Evolutionary conservation across 2,797 vertebrate genomes (phyloP).

Genomic region (Anniella stebbinsi): DNA sequence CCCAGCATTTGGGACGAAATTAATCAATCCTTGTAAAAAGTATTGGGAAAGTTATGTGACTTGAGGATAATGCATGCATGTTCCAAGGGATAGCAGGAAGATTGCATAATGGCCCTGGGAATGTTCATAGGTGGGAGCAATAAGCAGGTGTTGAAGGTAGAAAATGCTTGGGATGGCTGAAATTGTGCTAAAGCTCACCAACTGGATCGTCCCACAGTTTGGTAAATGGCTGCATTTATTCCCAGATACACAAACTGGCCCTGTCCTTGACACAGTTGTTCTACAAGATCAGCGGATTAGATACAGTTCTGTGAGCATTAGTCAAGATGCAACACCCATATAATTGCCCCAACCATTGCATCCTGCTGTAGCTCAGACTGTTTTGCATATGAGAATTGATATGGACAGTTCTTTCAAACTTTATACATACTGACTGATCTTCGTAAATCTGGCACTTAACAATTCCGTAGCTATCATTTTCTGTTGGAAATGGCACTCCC

Average conservation of each 20-base stretch:
- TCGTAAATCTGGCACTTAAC: constrained; percentile 42
- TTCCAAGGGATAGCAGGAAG: constrained; percentile 35
- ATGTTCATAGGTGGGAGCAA: constrained; percentile 10
- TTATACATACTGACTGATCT: constrained; percentile 28
- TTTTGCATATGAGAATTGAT: constrained; percentile 32
- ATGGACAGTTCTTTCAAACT: constrained; percentile 28
- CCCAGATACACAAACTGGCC: background rate
- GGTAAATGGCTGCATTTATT: background rate
- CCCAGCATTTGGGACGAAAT: constrained; percentile 61
- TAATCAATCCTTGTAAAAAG: constrained; percentile 38
- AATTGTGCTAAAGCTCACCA: constrained; percentile 33
- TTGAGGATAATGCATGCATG: constrained; percentile 13
- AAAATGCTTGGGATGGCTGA: constrained; percentile 25
- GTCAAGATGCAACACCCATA: constrained; percentile 8
- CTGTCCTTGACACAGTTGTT: background rate
- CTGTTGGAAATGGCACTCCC: constrained; percentile 7
- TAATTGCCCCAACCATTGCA: constrained; percentile 24
- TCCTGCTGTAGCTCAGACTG: constrained; percentile 27
- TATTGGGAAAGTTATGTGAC: constrained; percentile 44
- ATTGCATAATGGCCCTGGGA: background rate
- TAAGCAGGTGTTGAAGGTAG: background rate
- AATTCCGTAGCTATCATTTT: background rate
- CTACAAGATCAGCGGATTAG: constrained; percentile 11
- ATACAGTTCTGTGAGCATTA: background rate
- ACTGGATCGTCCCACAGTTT: constrained; percentile 28